Evolutionary conservation across 2,888 invertebrate species (phyloP), one percentile per base, ranked within the genome.

Genomic region (Ceraclea dissimilis): DNA sequence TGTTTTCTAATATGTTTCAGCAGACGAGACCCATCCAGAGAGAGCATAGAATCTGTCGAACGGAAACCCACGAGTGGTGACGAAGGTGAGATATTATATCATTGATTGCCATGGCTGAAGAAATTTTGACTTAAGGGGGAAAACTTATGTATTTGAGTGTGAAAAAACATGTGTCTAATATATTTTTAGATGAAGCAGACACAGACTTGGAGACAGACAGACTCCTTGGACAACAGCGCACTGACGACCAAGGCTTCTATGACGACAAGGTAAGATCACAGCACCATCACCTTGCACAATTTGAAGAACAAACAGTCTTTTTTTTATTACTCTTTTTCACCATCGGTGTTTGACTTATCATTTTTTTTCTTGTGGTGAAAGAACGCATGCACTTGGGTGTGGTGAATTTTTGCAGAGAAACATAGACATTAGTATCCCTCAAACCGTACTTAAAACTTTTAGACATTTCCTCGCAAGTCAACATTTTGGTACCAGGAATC

Each of bases 161-260:
- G 26, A 26, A 26, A 26, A 6, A 6, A 26, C 5, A 6, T 26
- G 4, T 26, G 26, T 26, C 26, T 6, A 26, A 26, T 26, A 26
- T 26, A 26, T 39, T 39, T 39, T 13, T 75, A 82, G 90, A 88
- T 69, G 93, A 93, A 74, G 93, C 94, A 21, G 97, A 97, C 68
- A 98, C 97, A 0, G 97, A 98, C 71, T 83, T 96, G 65, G 97
- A 97, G 76, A 97, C 97, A n/a, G 97, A 97, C 72, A 81, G 96
- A 66, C 76, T 97, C 60, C 80, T 97, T 59, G 95, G 96, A 17
- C 95, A 96, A 69, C 95, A 96, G 71, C 79, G 93, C 63, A 88
- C 92, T n/a, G 93, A 93, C 66, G 93, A 93, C 71, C 90, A 91
- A 70, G 91, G 92, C 58, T 93, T 92, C 74, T 93, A 90, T 66